Conservation (phyloP, 2,113 vertebrate genomes). For the Rissa tridactyla region DNA sequence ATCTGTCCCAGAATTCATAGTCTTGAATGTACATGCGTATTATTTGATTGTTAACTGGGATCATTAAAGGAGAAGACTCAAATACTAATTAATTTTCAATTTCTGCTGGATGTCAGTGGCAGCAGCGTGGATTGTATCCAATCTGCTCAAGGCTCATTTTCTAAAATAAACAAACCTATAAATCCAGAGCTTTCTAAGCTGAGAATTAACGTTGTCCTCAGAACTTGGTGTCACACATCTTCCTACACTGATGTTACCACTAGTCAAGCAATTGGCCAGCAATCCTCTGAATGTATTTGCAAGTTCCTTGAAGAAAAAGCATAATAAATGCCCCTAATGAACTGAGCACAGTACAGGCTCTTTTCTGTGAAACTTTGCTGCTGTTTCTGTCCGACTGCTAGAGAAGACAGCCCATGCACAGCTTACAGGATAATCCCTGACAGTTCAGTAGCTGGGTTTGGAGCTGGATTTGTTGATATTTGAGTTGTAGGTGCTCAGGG, state of each 20-base stretch:
- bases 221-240: not conserved
- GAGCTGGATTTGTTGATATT: not conserved
- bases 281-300: not conserved
- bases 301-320: not conserved
- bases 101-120: not conserved
- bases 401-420: not conserved
- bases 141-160: not conserved
- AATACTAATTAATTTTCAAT: not conserved
- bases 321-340: not conserved
- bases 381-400: not conserved
- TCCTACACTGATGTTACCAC: not conserved
- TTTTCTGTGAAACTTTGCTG: not conserved
- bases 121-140: not conserved
- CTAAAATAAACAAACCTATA: not conserved
- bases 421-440: not conserved
- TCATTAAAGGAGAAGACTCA: not conserved
- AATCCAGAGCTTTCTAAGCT: not conserved
- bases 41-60: not conserved
- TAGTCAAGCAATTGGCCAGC: not conserved
- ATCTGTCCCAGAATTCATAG: not conserved
- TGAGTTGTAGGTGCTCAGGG: not conserved
- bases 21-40: not conserved
- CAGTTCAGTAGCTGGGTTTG: not conserved
- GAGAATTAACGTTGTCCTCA: not conserved
- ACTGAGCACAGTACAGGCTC: not conserved